Conservation (phyloP, 2,797 vertebrate genomes). For the Peromyscus attwateri region DNA sequence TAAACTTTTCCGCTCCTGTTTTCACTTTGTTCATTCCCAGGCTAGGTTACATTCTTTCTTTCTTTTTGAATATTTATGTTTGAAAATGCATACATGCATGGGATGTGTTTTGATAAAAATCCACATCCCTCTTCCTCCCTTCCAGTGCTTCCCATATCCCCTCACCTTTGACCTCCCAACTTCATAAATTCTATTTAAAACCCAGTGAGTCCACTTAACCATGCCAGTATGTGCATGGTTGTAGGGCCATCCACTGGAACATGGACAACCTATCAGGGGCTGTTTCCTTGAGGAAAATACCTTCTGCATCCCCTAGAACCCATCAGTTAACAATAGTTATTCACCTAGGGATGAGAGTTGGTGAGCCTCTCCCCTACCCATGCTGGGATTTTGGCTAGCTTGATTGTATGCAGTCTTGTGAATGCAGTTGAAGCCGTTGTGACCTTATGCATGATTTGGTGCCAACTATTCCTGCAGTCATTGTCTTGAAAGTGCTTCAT, state of each 20-base stretch:
- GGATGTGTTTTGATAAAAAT: background rate
- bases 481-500: background rate
- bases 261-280: background rate
- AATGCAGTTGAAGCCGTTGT: background rate
- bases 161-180: background rate
- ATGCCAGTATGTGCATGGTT: background rate
- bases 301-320: background rate
- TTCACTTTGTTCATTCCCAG: background rate
- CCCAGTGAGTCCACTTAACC: too few species aligned
- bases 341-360: background rate
- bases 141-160: too few species aligned
- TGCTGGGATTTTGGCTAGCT: background rate
- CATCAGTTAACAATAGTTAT: background rate
- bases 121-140: too few species aligned
- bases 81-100: background rate
- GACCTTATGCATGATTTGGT: too few species aligned
- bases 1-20: background rate
- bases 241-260: background rate
- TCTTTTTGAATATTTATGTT: background rate
- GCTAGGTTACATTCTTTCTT: background rate
- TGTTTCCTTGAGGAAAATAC: background rate
- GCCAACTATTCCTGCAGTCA: background rate
- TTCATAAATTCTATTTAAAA: background rate
- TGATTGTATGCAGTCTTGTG: background rate
- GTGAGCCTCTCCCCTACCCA: background rate